Percentiles rank a stretch among this genome's conserved stretches.
Conservation (phyloP, 2,797 vertebrate species). For the Cryptoblepharus egeriae region DNA sequence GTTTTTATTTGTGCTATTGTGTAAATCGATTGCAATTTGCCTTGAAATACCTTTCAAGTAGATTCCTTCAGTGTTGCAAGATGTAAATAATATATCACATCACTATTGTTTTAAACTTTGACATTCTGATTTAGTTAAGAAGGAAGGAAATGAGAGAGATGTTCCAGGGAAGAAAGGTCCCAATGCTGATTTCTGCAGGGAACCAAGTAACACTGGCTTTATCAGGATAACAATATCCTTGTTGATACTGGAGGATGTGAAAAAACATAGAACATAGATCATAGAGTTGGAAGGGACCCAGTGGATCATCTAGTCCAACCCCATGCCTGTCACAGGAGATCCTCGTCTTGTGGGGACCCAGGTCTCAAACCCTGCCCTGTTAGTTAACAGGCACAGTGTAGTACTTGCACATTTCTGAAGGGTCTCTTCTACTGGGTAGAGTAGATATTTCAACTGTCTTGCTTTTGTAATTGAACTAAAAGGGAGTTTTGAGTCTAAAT, state of each 20-base stretch:
- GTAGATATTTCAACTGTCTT: background rate
- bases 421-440: no score
- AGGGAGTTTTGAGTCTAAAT: background rate
- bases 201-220: constrained; percentile 15
- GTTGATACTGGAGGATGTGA: background rate
- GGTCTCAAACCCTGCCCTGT: no score
- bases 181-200: background rate
- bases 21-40: constrained; percentile 72
- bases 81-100: constrained; percentile 72
- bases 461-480: background rate
- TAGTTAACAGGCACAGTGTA: no score
- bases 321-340: no score
- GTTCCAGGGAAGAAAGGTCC: constrained; percentile 55
- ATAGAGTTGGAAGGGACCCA: no score
- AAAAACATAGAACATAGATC: no score
- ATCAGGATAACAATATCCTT: background rate
- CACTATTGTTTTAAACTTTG: constrained; percentile 68
- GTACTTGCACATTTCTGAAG: no score
- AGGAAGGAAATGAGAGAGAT: constrained; percentile 61
- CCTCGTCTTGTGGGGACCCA: no score
- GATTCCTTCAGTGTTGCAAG: constrained; percentile 61
- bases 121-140: constrained; percentile 69
- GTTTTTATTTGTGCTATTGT: constrained; percentile 66
- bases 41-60: constrained; percentile 64
- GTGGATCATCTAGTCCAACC: no score